Conservation (phyloP, 2,113 vertebrate genomes). For the Marcusenius ussheri region DNA sequence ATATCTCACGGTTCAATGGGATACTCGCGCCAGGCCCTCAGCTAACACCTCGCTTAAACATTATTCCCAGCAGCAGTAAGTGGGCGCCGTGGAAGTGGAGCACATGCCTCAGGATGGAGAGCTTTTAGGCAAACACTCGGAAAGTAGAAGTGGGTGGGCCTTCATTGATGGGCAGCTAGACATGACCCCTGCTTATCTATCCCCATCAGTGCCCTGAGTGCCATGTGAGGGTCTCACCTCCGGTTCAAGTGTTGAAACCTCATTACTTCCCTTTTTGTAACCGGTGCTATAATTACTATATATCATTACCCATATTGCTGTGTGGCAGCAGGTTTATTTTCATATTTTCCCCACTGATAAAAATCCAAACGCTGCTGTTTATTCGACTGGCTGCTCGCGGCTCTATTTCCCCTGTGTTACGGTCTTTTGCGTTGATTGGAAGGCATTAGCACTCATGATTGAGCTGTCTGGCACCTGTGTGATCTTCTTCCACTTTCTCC, state of each 20-base stretch:
- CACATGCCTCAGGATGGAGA: background rate
- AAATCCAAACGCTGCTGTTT: background rate
- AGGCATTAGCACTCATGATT: background rate
- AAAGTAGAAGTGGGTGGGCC: background rate
- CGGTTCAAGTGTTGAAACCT: background rate
- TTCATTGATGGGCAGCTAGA: background rate
- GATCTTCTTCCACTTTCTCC: background rate
- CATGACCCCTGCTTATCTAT: background rate
- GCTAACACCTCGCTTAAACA: slow-evolving; percentile 5
- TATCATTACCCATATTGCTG: background rate
- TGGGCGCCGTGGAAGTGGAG: background rate
- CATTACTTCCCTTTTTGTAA: background rate
- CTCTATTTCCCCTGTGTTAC: background rate
- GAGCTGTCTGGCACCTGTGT: background rate
- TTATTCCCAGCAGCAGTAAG: slow-evolving; percentile 6
- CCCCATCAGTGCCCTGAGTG: background rate
- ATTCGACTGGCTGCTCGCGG: background rate
- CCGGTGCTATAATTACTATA: background rate
- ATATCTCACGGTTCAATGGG: slow-evolving; percentile 24
- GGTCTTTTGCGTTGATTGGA: background rate
- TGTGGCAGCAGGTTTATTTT: background rate
- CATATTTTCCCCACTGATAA: background rate
- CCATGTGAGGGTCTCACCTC: background rate
- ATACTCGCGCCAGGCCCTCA: slow-evolving; percentile 14
- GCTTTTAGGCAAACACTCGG: background rate